Conservation (phyloP, 2,888 invertebrate genomes). For the Pharmacophagus antenor region DNA sequence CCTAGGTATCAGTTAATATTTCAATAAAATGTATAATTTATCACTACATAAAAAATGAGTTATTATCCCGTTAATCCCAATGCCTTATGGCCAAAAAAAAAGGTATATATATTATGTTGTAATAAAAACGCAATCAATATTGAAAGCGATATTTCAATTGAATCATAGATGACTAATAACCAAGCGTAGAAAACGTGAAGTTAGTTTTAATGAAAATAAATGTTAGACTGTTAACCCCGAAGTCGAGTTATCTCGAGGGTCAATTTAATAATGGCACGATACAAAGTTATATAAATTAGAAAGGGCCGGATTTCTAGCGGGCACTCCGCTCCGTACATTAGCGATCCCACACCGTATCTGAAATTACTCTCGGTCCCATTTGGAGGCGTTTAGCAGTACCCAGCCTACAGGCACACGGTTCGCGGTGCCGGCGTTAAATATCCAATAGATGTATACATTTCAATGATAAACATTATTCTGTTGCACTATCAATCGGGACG, state of each 20-base stretch:
- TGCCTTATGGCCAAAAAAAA: no score
- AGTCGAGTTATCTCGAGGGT: conserved; percentile 18
- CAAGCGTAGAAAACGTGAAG: not conserved
- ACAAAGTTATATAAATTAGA: conserved; percentile 22
- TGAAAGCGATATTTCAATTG: not conserved
- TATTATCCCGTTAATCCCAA: no score
- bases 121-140: no score
- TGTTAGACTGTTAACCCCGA: not conserved
- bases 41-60: no score
- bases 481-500: conserved; percentile 14
- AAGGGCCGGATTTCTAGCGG: conserved; percentile 10
- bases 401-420: conserved; percentile 5
- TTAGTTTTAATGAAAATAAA: not conserved
- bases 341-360: conserved; percentile 23
- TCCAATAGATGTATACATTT: conserved; percentile 14
- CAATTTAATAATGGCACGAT: conserved; percentile 14
- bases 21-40: no score
- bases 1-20: no score
- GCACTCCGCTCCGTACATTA: conserved; percentile 21
- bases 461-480: conserved; percentile 28
- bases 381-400: conserved; percentile 22
- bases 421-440: conserved; percentile 22
- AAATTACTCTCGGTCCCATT: conserved; percentile 27
- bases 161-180: not conserved
- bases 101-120: no score